Conservation (phyloP, 2,888 invertebrate genomes). For the Melikaiella ostensackeni region DNA sequence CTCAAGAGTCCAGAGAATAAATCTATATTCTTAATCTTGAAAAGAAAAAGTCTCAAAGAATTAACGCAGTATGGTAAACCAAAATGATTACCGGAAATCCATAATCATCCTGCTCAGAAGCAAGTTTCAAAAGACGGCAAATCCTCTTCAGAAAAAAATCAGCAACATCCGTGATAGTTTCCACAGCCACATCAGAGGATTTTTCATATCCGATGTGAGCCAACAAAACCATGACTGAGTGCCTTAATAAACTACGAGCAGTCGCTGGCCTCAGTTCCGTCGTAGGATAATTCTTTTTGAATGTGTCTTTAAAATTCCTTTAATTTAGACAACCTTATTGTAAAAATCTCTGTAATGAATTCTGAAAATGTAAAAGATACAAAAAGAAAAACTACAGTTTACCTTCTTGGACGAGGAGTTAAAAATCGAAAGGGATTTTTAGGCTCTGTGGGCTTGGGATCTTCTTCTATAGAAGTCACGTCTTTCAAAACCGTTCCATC, state of each 20-base stretch:
- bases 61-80: slow-evolving; percentile 21
- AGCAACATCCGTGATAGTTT: slow-evolving; percentile 78
- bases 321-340: background rate
- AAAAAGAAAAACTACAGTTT: slow-evolving; percentile 26
- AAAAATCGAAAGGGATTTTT: slow-evolving; percentile 54
- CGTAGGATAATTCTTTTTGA: slow-evolving; percentile 59
- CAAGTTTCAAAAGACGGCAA: slow-evolving; percentile 78
- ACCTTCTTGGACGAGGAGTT: slow-evolving; percentile 54
- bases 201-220: slow-evolving; percentile 80
- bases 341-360: background rate
- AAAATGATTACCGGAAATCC: slow-evolving; percentile 78
- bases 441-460: slow-evolving; percentile 45
- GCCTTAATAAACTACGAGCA: slow-evolving; percentile 73
- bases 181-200: slow-evolving; percentile 78
- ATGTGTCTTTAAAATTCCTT: slow-evolving; percentile 56
- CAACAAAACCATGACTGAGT: slow-evolving; percentile 78
- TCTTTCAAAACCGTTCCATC: slow-evolving; percentile 68
- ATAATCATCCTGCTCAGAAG: slow-evolving; percentile 79
- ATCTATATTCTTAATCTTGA: too few relatives aligned
- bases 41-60: background rate
- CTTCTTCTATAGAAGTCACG: slow-evolving; percentile 64
- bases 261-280: slow-evolving; percentile 66
- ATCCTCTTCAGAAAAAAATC: slow-evolving; percentile 78
- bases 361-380: slow-evolving; percentile 46
- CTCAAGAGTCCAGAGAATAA: too few relatives aligned